A percentile compares a stretch with the other conserved stretches of the same genome.
These are phyloP conservation scores for Zaprionus kolodkinae DNA, from an alignment of 1,140 invertebrate genomes.

Conservation along the genomic window DNA sequence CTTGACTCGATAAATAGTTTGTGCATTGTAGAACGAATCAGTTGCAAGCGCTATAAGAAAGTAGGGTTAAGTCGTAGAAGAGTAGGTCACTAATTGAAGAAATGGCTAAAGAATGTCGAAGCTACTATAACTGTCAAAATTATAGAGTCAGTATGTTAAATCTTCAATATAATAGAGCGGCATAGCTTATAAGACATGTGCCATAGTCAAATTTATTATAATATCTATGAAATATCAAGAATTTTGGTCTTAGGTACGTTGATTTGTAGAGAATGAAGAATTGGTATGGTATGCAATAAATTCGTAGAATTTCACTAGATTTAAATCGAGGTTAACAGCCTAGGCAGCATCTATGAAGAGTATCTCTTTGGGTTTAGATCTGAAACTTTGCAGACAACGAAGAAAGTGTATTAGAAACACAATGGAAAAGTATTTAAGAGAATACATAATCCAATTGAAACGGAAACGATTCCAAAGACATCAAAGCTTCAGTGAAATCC, in stretches of 20 bases:
- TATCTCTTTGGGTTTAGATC: not conserved
- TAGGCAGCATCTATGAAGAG: no score
- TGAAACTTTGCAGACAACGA: not conserved
- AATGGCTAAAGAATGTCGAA: not conserved
- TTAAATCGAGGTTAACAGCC: no score
- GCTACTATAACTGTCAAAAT: not conserved
- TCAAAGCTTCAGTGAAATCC: not conserved
- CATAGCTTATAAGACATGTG: no score
- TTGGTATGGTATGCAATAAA: no score
- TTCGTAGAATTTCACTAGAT: no score
- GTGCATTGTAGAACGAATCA: not conserved
- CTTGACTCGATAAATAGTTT: slow-evolving; percentile 6
- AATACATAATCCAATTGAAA: not conserved
- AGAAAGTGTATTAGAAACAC: not conserved
- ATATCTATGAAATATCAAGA: no score
- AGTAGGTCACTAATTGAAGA: not conserved
- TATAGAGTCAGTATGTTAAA: no score
- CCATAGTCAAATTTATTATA: no score
- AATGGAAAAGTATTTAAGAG: not conserved
- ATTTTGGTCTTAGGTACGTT: no score
- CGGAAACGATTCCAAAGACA: not conserved
- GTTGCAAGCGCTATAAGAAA: not conserved
- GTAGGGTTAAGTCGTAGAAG: not conserved
- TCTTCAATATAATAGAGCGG: not conserved
- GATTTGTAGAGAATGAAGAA: no score